Evolutionary conservation across 2,113 vertebrate species (phyloP).

Genomic region (Pycnonotus jocosus): DNA sequence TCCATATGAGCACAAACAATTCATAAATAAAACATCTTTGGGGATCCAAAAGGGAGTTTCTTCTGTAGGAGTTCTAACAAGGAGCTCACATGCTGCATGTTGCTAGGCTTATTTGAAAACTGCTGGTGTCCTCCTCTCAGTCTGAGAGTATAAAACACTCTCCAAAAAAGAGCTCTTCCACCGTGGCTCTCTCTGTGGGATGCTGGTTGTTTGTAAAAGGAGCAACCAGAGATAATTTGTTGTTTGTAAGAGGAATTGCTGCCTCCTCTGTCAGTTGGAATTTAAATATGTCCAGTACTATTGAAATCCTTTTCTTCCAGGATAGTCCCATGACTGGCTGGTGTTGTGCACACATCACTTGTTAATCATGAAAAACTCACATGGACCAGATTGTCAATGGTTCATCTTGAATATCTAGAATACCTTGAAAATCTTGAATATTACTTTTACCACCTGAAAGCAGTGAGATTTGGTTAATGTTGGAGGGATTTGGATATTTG

Average conservation of each 20-base stretch:
- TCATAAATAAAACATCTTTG: not conserved
- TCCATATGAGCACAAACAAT: fast-evolving
- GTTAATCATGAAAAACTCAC: fast-evolving
- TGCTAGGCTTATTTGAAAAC: not conserved
- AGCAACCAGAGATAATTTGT: not conserved
- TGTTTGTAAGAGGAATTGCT: not conserved
- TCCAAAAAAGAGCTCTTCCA: not conserved
- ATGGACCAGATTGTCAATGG: fast-evolving
- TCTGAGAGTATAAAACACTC: not conserved
- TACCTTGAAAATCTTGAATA: not conserved
- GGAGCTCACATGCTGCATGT: not conserved
- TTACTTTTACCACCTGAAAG: not conserved
- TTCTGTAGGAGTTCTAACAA: not conserved
- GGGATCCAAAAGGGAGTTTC: not conserved
- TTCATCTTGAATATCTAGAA: not conserved
- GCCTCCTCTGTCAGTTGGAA: not conserved
- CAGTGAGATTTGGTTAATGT: fast-evolving
- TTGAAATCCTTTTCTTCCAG: not conserved
- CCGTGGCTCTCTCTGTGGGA: not conserved
- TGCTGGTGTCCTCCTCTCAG: not conserved
- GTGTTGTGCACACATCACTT: no score
- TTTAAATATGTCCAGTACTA: not conserved
- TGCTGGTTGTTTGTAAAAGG: not conserved
- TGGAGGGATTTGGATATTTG: not conserved
- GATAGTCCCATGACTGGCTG: fast-evolving